These are phyloP conservation scores for Illadopsis cleaveri DNA, from an alignment of 2,113 vertebrate species.

Conservation along the genomic window DNA sequence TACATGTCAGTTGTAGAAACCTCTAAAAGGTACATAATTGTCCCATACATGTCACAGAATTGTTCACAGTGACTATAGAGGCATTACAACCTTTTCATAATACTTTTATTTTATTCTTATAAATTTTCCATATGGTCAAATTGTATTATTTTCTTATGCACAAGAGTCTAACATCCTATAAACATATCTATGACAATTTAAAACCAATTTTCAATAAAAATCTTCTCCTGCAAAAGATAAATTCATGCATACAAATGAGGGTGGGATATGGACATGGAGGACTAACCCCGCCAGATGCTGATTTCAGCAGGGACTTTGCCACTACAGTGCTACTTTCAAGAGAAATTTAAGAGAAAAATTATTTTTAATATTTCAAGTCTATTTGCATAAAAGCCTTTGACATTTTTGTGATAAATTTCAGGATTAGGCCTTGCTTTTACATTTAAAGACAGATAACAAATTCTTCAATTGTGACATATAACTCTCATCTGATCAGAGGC, in stretches of 20 bases:
- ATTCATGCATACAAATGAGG: background rate
- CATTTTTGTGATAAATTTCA: background rate
- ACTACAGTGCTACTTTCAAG: background rate
- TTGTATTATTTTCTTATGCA: background rate
- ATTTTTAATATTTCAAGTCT: background rate
- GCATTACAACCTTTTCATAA: background rate
- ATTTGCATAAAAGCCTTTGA: background rate
- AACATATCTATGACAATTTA: background rate
- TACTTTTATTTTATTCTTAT: background rate
- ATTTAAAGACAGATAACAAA: background rate
- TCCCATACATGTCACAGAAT: background rate
- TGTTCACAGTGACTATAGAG: background rate
- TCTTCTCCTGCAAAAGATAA: background rate
- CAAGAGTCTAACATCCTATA: background rate
- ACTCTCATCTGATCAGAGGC: background rate
- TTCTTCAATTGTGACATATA: background rate
- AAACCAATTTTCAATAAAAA: background rate
- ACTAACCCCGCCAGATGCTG: background rate
- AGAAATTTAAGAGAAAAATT: background rate
- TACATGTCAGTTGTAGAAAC: background rate
- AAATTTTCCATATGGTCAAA: background rate
- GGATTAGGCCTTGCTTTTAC: background rate
- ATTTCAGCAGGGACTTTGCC: background rate
- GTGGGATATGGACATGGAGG: background rate
- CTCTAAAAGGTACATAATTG: background rate